These are phyloP conservation scores for Parambassis ranga DNA, from an alignment of 2,797 vertebrate species.

Conservation along the genomic window DNA sequence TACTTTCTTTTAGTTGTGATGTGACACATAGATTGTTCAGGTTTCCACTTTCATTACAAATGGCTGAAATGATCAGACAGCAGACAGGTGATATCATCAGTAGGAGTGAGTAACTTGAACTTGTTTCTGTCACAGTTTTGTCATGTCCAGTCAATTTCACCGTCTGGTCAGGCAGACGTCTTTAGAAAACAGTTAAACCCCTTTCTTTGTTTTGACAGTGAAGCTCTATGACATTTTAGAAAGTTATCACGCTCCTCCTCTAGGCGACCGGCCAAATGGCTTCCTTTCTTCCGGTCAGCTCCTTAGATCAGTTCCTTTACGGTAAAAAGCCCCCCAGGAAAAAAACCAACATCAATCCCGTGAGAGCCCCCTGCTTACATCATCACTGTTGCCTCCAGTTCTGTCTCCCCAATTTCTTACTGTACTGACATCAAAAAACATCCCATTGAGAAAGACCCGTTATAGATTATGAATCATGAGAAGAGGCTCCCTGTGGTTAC, in stretches of 20 bases:
- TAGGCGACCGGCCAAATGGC: constrained; percentile 64
- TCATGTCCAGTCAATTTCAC: constrained; percentile 53
- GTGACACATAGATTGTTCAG: constrained; percentile 46
- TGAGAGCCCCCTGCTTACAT: constrained; percentile 76
- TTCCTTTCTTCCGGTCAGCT: constrained; percentile 78
- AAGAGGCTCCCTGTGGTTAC: constrained; percentile 64
- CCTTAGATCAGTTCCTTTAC: constrained; percentile 68
- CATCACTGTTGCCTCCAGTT: constrained; percentile 59
- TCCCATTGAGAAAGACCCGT: constrained; percentile 50
- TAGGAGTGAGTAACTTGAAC: constrained; percentile 43
- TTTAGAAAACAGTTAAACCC: constrained; percentile 44
- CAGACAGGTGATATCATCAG: constrained; percentile 66
- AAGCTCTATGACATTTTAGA: constrained; percentile 59
- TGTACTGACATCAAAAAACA: constrained; percentile 54
- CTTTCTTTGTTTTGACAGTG: constrained; percentile 57
- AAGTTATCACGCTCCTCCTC: constrained; percentile 48
- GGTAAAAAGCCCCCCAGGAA: constrained; percentile 68
- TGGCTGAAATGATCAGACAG: constrained; percentile 25
- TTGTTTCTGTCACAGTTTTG: constrained; percentile 32
- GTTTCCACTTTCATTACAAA: constrained; percentile 50
- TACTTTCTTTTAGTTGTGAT: constrained; percentile 54
- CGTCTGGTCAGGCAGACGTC: constrained; percentile 53
- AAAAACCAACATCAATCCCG: constrained; percentile 45
- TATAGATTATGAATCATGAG: constrained; percentile 77
- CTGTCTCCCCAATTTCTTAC: constrained; percentile 39